These are phyloP conservation scores for Myiopsitta monachus DNA, from an alignment of 2,113 vertebrate species.

Conservation along the genomic window DNA sequence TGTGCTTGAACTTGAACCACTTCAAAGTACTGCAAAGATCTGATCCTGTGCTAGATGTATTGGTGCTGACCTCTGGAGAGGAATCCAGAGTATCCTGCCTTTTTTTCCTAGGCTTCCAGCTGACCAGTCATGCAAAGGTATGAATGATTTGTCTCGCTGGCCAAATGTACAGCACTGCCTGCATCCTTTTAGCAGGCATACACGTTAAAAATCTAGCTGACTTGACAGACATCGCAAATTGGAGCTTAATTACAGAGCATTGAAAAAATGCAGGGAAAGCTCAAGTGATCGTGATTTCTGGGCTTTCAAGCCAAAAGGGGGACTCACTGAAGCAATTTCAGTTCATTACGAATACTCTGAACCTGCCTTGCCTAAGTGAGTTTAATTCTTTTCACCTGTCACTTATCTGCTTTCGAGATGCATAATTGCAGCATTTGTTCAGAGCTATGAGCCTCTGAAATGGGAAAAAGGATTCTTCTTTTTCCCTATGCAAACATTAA, in stretches of 20 bases:
- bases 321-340: conserved; percentile 45
- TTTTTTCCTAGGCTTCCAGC: neutral
- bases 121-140: neutral
- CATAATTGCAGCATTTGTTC: conserved; percentile 65
- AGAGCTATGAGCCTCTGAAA: conserved; percentile 50
- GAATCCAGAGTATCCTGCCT: neutral
- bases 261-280: neutral
- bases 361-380: conserved; percentile 47
- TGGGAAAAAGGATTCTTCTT: neutral
- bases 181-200: neutral
- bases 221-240: neutral
- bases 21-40: neutral
- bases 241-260: neutral
- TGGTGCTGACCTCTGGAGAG: neutral
- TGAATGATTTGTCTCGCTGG: neutral
- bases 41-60: neutral
- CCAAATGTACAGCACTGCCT: neutral
- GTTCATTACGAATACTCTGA: conserved; percentile 54
- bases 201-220: neutral
- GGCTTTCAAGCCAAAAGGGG: conserved; percentile 2
- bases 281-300: conserved; percentile 15
- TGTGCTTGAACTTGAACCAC: neutral
- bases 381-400: conserved; percentile 60
- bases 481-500: conserved; percentile 36
- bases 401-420: conserved; percentile 56